Evolutionary conservation across 2,888 invertebrate species (phyloP), one percentile per base, ranked within the genome.

Genomic region (Tetragnatha montana): DNA sequence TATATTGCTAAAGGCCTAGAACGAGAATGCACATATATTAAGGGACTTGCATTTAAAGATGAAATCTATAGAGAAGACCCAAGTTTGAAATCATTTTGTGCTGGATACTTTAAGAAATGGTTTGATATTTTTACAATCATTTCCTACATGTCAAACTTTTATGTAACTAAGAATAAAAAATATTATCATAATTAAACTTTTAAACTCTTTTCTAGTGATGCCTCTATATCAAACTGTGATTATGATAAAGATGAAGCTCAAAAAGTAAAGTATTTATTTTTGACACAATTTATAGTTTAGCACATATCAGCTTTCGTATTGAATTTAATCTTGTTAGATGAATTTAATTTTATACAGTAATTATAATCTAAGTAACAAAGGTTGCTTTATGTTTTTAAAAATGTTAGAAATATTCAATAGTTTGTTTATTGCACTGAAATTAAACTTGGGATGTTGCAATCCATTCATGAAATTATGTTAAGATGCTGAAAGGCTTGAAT

Each of bases 21-120:
- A 92, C 94, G 95, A 89, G 97, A 97, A 94, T 94, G 95, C 0
- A 95, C 95, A 81, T 97, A 97, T 93, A 93, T 95, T 8, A 96
- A 96, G 93, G 97, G 97, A 6, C 94, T 96, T 88, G 96, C 95
- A 0, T 95, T 97, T 91, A 94, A 96, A 91, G 95, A 96, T 93
- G 95, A 95, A 92, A 97, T 97, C 92, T 96, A 95, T 92, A 95
- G 95, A 91, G 95, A 95, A 92, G 95, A 96, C 93, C 95, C 96
- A 79, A 95, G 95, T 90, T 94, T 97, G 91, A 94, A 94, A 93
- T 95, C 91, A 50, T 92, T 93, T 51, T 92, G 93, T 47, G 91
- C 91, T 50, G 92, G 93, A 22, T 92, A 93, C 87, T 93, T 93
- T 91, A 87, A 91, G 71, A 91, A 92, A 50, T 93, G 93, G 93